A percentile compares a stretch with the other conserved stretches of the same genome.
These are phyloP conservation scores for Drosophila neonasuta DNA, from an alignment of 2,888 invertebrate genomes.

Conservation along the genomic window DNA sequence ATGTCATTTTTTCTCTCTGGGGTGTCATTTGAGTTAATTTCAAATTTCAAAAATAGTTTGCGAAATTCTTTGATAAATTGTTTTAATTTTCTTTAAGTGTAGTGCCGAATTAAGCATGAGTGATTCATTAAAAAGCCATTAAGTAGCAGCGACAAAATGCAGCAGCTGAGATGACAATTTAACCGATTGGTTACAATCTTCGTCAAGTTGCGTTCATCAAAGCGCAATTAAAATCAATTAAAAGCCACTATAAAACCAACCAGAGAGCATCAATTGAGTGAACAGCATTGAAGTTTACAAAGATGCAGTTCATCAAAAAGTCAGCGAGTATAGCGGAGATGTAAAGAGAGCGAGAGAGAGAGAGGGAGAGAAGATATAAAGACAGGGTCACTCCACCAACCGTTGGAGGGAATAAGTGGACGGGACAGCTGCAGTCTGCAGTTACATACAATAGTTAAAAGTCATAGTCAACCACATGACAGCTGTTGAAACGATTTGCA, in stretches of 20 bases:
- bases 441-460: constrained; percentile 30
- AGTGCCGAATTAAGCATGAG: constrained; percentile 8
- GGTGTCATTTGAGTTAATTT: background rate
- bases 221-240: constrained; percentile 76
- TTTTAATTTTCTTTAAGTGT: constrained; percentile 15
- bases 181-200: constrained; percentile 42
- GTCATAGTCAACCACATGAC: constrained; percentile 44
- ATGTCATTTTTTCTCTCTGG: background rate
- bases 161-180: constrained; percentile 50
- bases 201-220: constrained; percentile 61
- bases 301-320: constrained; percentile 53
- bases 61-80: background rate
- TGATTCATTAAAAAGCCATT: constrained; percentile 35
- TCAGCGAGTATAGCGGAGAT: constrained; percentile 2
- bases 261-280: constrained; percentile 37
- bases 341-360: background rate
- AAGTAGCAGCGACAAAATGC: constrained; percentile 38
- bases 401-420: constrained; percentile 10
- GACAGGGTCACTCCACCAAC: constrained; percentile 3
- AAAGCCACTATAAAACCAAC: constrained; percentile 43
- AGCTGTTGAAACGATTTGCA: constrained; percentile 62
- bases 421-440: constrained; percentile 28
- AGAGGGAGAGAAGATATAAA: background rate
- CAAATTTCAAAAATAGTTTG: background rate
- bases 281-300: constrained; percentile 36